phyloP scores from a whole-genome alignment of 2,797 vertebrate genomes.

The Sciurus vulgaris region DNA sequence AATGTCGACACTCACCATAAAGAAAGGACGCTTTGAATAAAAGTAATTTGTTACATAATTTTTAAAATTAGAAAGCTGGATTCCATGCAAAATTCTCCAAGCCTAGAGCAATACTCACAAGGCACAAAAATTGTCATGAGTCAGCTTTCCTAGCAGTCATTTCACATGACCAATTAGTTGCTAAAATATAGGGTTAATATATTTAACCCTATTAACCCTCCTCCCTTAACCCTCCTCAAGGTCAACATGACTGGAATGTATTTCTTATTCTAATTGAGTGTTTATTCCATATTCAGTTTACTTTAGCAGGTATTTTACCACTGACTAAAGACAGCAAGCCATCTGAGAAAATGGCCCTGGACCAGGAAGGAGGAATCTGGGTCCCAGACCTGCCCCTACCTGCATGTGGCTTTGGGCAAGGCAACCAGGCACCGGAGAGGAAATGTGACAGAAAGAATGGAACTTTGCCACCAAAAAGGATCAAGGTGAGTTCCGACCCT shows the following conservation, averaged over 20 bases:
- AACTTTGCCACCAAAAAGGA: not conserved
- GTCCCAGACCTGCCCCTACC: not conserved
- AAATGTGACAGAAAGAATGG: fast-evolving
- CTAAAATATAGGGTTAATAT: slow-evolving; percentile 56
- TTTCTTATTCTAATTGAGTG: not conserved
- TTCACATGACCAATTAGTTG: slow-evolving; percentile 20
- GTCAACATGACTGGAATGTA: not conserved
- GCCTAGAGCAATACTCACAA: not conserved
- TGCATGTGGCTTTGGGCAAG: not conserved
- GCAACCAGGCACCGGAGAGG: no score
- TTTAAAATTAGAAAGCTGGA: slow-evolving; percentile 52
- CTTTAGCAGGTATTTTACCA: not conserved
- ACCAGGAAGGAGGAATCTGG: not conserved
- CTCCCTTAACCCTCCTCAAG: slow-evolving; percentile 35
- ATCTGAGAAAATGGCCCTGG: not conserved
- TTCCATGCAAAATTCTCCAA: slow-evolving; percentile 12
- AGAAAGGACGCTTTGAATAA: slow-evolving; percentile 32
- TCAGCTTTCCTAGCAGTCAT: not conserved
- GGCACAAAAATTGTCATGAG: not conserved
- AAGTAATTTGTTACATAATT: not conserved
- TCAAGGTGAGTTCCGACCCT: not conserved
- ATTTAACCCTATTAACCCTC: no score
- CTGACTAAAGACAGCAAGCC: not conserved
- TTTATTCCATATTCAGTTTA: not conserved
- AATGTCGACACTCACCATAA: slow-evolving; percentile 44